These are phyloP conservation scores for Drosophila meridiana DNA, from an alignment of 2,888 invertebrate species.

Conservation along the genomic window DNA sequence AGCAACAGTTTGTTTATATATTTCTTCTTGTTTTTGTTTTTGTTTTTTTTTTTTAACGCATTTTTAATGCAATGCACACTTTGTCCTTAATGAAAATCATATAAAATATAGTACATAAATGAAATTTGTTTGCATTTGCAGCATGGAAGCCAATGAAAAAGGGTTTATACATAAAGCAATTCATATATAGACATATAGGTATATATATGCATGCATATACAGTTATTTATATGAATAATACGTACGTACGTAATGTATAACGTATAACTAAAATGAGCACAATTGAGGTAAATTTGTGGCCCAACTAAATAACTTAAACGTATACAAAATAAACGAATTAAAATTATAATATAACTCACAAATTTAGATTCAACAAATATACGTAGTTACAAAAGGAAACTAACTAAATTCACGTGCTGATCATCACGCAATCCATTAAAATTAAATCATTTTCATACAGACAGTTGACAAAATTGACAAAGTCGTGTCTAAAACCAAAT, in stretches of 20 bases:
- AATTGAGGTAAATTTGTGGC: slow-evolving; percentile 31
- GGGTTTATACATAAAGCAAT: slow-evolving; percentile 68
- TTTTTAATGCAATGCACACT: slow-evolving; percentile 76
- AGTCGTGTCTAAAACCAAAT: slow-evolving; percentile 25
- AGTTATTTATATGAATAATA: slow-evolving; percentile 23
- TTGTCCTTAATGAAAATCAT: slow-evolving; percentile 59
- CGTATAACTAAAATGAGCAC: slow-evolving; percentile 57
- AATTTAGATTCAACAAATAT: slow-evolving; percentile 73
- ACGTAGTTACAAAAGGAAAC: slow-evolving; percentile 27
- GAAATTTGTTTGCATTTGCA: slow-evolving; percentile 61
- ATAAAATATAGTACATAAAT: slow-evolving; percentile 51
- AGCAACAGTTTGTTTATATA: slow-evolving; percentile 44
- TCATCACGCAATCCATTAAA: slow-evolving; percentile 29
- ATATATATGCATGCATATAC: slow-evolving; percentile 11
- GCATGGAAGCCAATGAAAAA: slow-evolving; percentile 72
- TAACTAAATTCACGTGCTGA: slow-evolving; percentile 56
- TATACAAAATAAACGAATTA: slow-evolving; percentile 37
- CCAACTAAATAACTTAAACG: slow-evolving; percentile 37
- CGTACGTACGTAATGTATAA: slow-evolving; percentile 55
- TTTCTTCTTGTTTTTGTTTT: background rate
- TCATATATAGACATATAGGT: slow-evolving; percentile 16
- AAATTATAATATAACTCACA: slow-evolving; percentile 63
- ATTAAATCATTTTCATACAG: slow-evolving; percentile 26
- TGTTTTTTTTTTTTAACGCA: slow-evolving; percentile 40
- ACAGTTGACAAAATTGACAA: slow-evolving; percentile 20